phyloP scores from a whole-genome alignment of 2,113 vertebrate species.

The Mugil cephalus region DNA sequence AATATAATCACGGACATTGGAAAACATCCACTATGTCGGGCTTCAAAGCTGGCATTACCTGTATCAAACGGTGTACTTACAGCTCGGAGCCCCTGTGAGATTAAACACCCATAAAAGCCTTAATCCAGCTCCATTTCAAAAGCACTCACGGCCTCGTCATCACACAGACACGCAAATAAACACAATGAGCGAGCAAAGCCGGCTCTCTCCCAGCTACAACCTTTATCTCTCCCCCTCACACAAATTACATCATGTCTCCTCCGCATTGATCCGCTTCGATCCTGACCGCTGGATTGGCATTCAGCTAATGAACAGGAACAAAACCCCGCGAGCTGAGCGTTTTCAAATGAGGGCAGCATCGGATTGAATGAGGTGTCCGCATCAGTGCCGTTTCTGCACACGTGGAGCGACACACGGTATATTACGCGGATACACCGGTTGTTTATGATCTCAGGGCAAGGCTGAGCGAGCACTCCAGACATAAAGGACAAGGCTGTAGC shows the following conservation, averaged over 20 bases:
- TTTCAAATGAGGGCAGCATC: slow-evolving; percentile 27
- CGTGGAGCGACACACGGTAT: neutral
- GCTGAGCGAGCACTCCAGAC: slow-evolving; percentile 11
- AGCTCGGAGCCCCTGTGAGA: slow-evolving; percentile 33
- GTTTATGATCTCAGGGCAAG: slow-evolving; percentile 11
- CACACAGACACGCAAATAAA: slow-evolving; percentile 21
- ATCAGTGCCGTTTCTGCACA: slow-evolving; percentile 30
- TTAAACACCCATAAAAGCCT: slow-evolving; percentile 35
- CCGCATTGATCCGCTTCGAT: slow-evolving; percentile 49
- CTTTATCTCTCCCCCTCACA: slow-evolving; percentile 46
- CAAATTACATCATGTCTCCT: slow-evolving; percentile 47
- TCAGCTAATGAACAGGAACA: slow-evolving; percentile 49
- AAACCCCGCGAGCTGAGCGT: slow-evolving; percentile 10
- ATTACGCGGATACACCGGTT: no score
- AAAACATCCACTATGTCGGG: neutral
- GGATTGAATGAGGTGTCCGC: slow-evolving; percentile 29
- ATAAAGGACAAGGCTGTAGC: neutral
- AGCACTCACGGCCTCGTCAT: slow-evolving; percentile 8
- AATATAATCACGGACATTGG: neutral
- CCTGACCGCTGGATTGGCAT: slow-evolving; percentile 43
- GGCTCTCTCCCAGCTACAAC: slow-evolving; percentile 12
- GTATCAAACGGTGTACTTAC: slow-evolving; percentile 32
- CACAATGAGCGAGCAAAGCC: slow-evolving; percentile 43
- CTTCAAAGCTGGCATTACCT: slow-evolving; percentile 41
- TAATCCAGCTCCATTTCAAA: slow-evolving; percentile 54